Evolutionary conservation across 2,797 vertebrate genomes (phyloP), one percentile per base, ranked within the genome.

Genomic region (Epinephelus coioides): DNA sequence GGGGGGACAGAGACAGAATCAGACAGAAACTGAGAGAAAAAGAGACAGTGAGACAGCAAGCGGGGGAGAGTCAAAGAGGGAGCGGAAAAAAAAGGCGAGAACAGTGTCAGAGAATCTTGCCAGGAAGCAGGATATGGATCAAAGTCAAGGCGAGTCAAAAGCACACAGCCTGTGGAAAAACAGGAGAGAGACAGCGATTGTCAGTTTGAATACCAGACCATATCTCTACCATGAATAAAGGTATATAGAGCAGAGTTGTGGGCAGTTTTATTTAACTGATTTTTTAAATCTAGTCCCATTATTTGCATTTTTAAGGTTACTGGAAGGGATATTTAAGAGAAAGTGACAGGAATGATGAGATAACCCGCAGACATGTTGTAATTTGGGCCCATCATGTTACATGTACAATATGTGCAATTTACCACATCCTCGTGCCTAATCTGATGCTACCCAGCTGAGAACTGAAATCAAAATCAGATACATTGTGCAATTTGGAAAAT

Each of bases 101-200:
- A 50, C 27, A 38, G 60, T 86, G 78, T 69, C 54, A 56, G 79
- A 85, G 67, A 72, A 78, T 66, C 56, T 74, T 51, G 78, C 71
- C 72, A 74, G 87, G 76, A 73, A 86, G 78, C 66, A 25, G 70
- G 72, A 84, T 68, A 40, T 61, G 72, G 84, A 87, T 86, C 78
- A 86, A 85, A 90, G 88, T 87, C 65, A 69, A 78, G 66, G 61
- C 87, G 56, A 84, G 83, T 86, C 74, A 74, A 82, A 89, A 67
- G 65, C 69, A 78, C 67, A 64, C 40, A 55, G 78, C 47, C 81
- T 56, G 75, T 72, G 40, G 70, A 90, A 84, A 87, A 71, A 69
- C 65, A 51, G 67, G 60, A 65, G 69, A 81, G 21, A 78, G 79
- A 81, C 57, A 82, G 57, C 18, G 7, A 74, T 43, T 76, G 68